Conservation (phyloP, 2,797 vertebrate genomes). For the Pseudomugil tenellus region DNA sequence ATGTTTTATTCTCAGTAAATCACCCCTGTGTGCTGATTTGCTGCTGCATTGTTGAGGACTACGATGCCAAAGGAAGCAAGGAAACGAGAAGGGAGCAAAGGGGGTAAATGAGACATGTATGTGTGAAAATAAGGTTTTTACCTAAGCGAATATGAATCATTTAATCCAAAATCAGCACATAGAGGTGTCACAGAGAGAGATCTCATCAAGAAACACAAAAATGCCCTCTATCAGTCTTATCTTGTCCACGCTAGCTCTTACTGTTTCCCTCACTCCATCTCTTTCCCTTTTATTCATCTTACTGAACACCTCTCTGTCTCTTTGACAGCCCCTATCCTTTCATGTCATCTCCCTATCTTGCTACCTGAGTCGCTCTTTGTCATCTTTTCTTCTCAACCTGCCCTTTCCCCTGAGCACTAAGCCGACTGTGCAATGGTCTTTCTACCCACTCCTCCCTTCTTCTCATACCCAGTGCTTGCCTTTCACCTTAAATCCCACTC, state of each 20-base stretch:
- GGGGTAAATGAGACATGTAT: constrained; percentile 6
- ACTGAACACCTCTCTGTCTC: constrained; percentile 22
- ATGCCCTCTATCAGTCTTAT: constrained; percentile 2
- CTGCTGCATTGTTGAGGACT: constrained; percentile 19
- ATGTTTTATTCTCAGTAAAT: constrained; percentile 29
- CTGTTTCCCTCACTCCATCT: constrained; percentile 10
- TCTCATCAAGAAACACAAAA: constrained; percentile 17
- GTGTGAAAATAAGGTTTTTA: constrained; percentile 53
- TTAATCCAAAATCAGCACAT: constrained; percentile 27
- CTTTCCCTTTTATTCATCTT: constrained; percentile 6
- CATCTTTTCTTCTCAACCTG: constrained; percentile 33
- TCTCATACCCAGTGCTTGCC: constrained; percentile 2
- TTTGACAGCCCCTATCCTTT: constrained; percentile 22
- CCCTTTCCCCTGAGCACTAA: constrained; percentile 43
- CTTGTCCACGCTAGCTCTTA: constrained; percentile 5
- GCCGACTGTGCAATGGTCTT: constrained; percentile 26
- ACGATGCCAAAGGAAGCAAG: constrained; percentile 23
- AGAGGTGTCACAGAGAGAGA: constrained; percentile 19
- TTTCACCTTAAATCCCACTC: constrained; percentile 55
- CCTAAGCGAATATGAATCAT: constrained; percentile 39
- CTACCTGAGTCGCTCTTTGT: constrained; percentile 29
- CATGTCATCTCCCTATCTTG: constrained; percentile 40
- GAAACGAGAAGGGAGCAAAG: constrained; percentile 10
- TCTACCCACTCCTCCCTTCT: not conserved
- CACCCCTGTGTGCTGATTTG: constrained; percentile 32